Evolutionary conservation across 2,113 vertebrate genomes (phyloP).

Genomic region (Ophthalmolycus amberensis): DNA sequence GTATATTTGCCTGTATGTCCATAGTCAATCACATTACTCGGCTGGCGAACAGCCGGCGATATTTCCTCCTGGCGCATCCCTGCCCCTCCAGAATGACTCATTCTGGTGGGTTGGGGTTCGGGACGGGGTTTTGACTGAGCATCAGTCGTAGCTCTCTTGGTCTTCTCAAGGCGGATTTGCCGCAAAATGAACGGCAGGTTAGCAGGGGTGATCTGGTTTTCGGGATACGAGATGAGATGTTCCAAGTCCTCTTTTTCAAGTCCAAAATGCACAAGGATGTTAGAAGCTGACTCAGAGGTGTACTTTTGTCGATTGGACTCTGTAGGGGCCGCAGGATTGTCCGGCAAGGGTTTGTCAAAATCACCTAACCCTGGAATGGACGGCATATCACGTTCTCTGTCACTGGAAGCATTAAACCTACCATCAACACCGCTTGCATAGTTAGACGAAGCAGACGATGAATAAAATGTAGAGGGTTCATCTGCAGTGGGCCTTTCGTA

Average conservation of each 20-base stretch:
- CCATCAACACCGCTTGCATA: not conserved
- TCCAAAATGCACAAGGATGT: constrained; percentile 92
- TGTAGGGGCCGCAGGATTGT: not conserved
- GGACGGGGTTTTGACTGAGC: constrained; percentile 36
- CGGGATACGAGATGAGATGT: constrained; percentile 91
- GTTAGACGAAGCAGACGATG: constrained; percentile 54
- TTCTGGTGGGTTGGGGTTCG: constrained; percentile 23
- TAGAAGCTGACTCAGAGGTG: constrained; percentile 91
- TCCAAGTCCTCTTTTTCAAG: constrained; percentile 94
- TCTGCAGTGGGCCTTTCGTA: constrained; percentile 43
- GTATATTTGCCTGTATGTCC: constrained; percentile 91
- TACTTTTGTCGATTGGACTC: constrained; percentile 81
- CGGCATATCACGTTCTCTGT: constrained; percentile 1
- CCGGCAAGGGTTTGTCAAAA: constrained; percentile 6
- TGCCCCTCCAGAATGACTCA: not conserved
- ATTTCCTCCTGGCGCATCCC: not conserved
- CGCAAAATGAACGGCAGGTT: constrained; percentile 93
- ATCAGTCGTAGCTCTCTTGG: constrained; percentile 72
- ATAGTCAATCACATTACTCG: constrained; percentile 93
- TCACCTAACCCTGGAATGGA: constrained; percentile 66
- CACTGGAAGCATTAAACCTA: constrained; percentile 1
- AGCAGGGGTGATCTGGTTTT: constrained; percentile 92
- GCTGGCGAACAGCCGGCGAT: constrained; percentile 70
- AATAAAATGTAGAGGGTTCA: constrained; percentile 37
- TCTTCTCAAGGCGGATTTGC: constrained; percentile 91